Evolutionary conservation across 2,113 vertebrate genomes (phyloP).

Genomic region (Malurus melanocephalus): DNA sequence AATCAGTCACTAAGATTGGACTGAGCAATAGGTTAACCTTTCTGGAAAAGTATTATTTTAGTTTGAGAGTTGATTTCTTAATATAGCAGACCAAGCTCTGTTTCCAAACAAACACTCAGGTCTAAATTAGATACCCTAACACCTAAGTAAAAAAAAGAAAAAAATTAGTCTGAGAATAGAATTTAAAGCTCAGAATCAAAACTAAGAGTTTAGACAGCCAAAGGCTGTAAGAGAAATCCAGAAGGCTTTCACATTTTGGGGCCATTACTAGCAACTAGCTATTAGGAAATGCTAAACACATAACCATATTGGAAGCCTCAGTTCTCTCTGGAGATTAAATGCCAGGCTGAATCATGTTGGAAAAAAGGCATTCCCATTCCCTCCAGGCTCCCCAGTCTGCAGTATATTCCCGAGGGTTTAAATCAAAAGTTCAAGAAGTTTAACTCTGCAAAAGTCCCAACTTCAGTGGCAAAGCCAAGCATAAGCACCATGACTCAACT

Average conservation of each 20-base stretch:
- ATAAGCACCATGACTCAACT: neutral
- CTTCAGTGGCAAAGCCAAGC: neutral
- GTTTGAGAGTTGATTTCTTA: neutral
- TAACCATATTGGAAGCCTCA: neutral
- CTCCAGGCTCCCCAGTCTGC: slow-evolving; percentile 1
- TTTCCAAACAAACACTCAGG: neutral
- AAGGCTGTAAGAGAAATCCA: neutral
- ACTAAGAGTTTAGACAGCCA: neutral
- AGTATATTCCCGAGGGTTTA: neutral
- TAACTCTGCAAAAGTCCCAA: neutral
- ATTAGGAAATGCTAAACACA: slow-evolving; percentile 39
- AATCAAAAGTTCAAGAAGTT: slow-evolving; percentile 21
- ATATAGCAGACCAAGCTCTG: neutral
- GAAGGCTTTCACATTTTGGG: neutral
- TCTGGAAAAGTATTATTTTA: neutral
- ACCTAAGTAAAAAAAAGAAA: neutral
- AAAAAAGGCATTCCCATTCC: neutral
- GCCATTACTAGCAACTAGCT: neutral
- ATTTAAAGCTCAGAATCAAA: neutral
- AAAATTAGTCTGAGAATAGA: neutral
- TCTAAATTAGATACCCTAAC: fast-evolving
- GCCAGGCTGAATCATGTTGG: slow-evolving; percentile 40
- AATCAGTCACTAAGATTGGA: neutral
- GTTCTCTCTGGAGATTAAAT: slow-evolving; percentile 47
- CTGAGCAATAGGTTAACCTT: neutral